These are phyloP conservation scores for Ailuropoda melanoleuca DNA, from an alignment of 2,113 vertebrate species.

Conservation along the genomic window DNA sequence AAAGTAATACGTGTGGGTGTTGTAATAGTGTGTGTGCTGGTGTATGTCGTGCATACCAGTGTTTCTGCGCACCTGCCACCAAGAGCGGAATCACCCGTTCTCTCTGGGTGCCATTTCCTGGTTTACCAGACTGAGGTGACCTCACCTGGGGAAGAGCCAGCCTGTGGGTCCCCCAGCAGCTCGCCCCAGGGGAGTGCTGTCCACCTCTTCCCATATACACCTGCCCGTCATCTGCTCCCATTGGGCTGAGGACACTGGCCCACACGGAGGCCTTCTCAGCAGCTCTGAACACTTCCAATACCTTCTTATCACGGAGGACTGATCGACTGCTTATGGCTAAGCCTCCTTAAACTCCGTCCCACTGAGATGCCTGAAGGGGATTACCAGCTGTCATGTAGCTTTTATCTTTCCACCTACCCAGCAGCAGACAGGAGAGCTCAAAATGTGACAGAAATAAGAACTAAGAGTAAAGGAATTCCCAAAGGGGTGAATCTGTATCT, in stretches of 20 bases:
- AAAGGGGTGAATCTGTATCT: not conserved
- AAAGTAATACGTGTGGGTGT: not conserved
- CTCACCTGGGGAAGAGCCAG: not conserved
- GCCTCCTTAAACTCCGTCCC: slow-evolving; percentile 25
- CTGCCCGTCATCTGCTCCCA: fast-evolving
- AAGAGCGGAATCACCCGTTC: not conserved
- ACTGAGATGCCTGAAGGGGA: slow-evolving; percentile 21
- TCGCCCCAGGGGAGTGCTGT: not conserved
- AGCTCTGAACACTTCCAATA: not conserved
- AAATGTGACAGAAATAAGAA: slow-evolving; percentile 56
- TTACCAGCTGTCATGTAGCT: slow-evolving; percentile 40
- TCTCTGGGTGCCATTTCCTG: not conserved
- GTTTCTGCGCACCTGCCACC: not conserved
- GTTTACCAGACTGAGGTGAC: not conserved
- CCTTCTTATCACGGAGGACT: not conserved
- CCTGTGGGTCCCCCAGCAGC: not conserved
- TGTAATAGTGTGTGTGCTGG: not conserved
- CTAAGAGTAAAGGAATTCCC: slow-evolving; percentile 52
- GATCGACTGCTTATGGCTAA: slow-evolving; percentile 41
- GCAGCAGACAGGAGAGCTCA: slow-evolving; percentile 44
- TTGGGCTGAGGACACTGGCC: not conserved
- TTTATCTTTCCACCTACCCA: slow-evolving; percentile 58
- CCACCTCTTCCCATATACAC: not conserved
- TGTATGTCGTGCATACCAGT: no score
- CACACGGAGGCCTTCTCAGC: not conserved